Base-by-base conservation (phyloP, 2,113 vertebrate species). In the Trinectes maculatus region DNA sequence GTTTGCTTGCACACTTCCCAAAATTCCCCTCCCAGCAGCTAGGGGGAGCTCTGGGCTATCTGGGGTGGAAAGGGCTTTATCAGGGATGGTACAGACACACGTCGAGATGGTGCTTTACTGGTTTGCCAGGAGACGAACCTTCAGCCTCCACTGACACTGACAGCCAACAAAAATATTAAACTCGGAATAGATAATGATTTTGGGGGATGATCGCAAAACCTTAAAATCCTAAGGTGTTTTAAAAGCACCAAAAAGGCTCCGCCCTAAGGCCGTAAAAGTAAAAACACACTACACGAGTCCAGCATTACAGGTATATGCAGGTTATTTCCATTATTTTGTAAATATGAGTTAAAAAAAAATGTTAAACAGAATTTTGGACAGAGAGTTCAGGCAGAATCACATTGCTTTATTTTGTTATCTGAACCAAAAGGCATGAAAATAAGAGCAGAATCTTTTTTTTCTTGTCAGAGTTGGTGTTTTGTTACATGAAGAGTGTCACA, bases 61-160 rank as follows among this genome's bases (percentile, higher is more conserved):
- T 94, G 26, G 91, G 86, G 10, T 95, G 94, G 94, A 91, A 91
- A 70, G 91, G 92, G 13, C 94, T 94, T 49, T 95, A 95, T 33
- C 92, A 91, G 43, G 91, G 91, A n/a, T 95, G 94, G 93, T 93
- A 89, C 79, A 56, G 58, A 8, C 61, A 84, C 19, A 60, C 51
- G 37, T 89, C 77, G 0, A 85, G 83, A 46, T 88, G 84, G 80
- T 91, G 90, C 60, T 93, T 92, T 36, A 92, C 94, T 0, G 92
- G 92, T 56, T 82, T 89, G 44, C 93, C 94, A 0, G 92, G 87
- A 40, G 85, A 87, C 0, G 93, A 89, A 60, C 87, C 91, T 39
- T 89, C 86, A 5, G 40, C 37, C 42, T 15, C 28, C 5, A 19
- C 29, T 2, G 49, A 68, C 13, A 13, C 24, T 2, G 1, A 62